Percentiles rank a stretch among this genome's conserved stretches.
Conservation (phyloP, 2,888 invertebrate species). For the Chrysolina americana region DNA sequence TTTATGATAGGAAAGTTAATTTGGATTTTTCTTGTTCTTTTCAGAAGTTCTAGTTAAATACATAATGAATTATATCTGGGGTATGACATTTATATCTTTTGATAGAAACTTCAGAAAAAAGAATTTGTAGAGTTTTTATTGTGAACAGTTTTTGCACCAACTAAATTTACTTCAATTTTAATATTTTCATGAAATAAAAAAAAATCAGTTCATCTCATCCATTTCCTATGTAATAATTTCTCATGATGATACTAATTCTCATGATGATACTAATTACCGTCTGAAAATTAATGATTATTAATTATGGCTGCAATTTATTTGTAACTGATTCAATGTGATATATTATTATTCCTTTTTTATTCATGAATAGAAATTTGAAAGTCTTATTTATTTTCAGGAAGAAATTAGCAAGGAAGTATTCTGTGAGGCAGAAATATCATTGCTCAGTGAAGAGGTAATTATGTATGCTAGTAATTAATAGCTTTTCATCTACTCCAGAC, state of each 20-base stretch:
- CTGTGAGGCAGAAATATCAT: too few relatives aligned
- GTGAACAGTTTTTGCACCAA: too few relatives aligned
- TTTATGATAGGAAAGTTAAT: too few relatives aligned
- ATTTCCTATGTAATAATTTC: not conserved
- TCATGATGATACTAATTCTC: constrained; percentile 49
- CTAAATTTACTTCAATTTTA: not conserved
- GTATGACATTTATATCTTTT: not conserved
- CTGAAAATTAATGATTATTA: constrained; percentile 51
- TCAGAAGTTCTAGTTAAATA: too few relatives aligned
- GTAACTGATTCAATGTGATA: not conserved
- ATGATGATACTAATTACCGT: constrained; percentile 55
- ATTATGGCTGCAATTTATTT: constrained; percentile 49
- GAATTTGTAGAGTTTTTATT: too few relatives aligned
- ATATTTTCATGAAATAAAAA: not conserved
- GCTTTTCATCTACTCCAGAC: too few relatives aligned
- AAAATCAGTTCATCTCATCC: too few relatives aligned
- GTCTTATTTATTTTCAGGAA: not conserved
- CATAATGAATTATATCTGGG: too few relatives aligned
- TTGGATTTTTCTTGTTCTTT: too few relatives aligned
- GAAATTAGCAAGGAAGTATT: not conserved
- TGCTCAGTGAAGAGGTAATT: too few relatives aligned
- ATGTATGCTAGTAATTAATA: too few relatives aligned
- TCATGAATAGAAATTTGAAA: not conserved
- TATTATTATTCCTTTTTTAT: not conserved
- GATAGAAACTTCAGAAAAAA: not conserved